Evolutionary conservation across 2,113 vertebrate genomes (phyloP).

Genomic region (Epinephelus fuscoguttatus): DNA sequence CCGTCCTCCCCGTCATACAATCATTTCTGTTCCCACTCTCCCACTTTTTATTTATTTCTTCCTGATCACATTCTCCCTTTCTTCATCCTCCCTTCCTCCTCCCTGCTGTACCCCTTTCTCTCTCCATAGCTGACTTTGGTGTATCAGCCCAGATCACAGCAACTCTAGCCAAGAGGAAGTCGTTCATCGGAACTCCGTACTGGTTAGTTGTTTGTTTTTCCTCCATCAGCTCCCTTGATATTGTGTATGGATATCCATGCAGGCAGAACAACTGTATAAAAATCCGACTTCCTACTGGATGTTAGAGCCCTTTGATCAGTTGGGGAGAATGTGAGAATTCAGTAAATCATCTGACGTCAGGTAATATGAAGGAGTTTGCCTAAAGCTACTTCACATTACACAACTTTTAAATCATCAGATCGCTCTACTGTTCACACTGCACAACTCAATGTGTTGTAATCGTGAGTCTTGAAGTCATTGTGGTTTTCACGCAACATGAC

Average conservation of each 20-base stretch:
- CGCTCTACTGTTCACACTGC: not conserved
- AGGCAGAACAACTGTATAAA: not conserved
- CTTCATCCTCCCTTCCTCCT: not conserved
- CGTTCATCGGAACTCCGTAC: constrained; percentile 99
- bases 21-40: not conserved
- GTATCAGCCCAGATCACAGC: constrained; percentile 99
- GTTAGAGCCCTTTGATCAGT: not conserved
- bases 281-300: not conserved
- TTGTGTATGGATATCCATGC: not conserved
- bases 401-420: not conserved
- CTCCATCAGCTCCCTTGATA: not conserved
- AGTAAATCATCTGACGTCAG: not conserved
- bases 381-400: not conserved
- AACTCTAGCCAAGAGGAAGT: constrained; percentile 98
- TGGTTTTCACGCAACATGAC: not conserved
- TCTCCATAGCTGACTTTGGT: constrained; percentile 92
- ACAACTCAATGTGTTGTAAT: not conserved
- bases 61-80: not conserved
- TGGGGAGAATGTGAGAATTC: not conserved
- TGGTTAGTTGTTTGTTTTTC: constrained; percentile 86
- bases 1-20: not conserved
- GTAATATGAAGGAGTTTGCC: not conserved
- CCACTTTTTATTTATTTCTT: not conserved
- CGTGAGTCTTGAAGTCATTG: not conserved
- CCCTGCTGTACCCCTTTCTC: too few relatives aligned